Conservation (phyloP, 2,797 vertebrate genomes). For the Atherinosoma microstoma region DNA sequence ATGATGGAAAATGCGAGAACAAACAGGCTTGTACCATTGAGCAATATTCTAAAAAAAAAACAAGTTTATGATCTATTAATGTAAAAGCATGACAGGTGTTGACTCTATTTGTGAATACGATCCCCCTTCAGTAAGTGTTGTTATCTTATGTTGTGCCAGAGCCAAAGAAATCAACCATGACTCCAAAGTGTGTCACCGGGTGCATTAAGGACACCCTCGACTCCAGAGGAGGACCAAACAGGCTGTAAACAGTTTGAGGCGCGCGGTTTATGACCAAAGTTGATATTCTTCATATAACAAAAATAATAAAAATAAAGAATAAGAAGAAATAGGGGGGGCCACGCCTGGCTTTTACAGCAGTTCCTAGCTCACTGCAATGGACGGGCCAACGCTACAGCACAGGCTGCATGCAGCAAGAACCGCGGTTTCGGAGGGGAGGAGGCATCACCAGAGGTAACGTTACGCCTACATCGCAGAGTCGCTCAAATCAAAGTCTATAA, state of each 20-base stretch:
- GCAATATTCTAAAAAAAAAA: neutral
- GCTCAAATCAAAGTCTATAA: constrained; percentile 78
- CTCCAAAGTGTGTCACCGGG: neutral
- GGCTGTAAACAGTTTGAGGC: constrained; percentile 1
- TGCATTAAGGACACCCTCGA: constrained; percentile 3
- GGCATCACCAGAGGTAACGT: constrained; percentile 72
- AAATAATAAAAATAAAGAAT: constrained; percentile 13
- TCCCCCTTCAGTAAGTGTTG: neutral
- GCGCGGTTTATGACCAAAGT: constrained; percentile 29
- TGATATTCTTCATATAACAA: constrained; percentile 15
- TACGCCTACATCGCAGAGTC: constrained; percentile 73
- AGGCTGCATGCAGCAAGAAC: constrained; percentile 48
- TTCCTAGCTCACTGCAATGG: constrained; percentile 22
- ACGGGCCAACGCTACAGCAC: constrained; percentile 5
- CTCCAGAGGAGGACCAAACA: constrained; percentile 13
- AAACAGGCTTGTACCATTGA: neutral
- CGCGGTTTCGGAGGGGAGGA: constrained; percentile 63
- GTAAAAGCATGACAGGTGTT: neutral
- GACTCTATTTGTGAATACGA: neutral
- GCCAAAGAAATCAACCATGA: neutral
- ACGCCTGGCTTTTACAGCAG: constrained; percentile 37
- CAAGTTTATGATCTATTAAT: neutral
- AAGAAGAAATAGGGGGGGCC: constrained; percentile 5
- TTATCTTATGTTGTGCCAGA: neutral
- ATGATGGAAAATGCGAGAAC: neutral